phyloP scores from a whole-genome alignment of 2,113 vertebrate species.

The Rhadina sibilatrix region DNA sequence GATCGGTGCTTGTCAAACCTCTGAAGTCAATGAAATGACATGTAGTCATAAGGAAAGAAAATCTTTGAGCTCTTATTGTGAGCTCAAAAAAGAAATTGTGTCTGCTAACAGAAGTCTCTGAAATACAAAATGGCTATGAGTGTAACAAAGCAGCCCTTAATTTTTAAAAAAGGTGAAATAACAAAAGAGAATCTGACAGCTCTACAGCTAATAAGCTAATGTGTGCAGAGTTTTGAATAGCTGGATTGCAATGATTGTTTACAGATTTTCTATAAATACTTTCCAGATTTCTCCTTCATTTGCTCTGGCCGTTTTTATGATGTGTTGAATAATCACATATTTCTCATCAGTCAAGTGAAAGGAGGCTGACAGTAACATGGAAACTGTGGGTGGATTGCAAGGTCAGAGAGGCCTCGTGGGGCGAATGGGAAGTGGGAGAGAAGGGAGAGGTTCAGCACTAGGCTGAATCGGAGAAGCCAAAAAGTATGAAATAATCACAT shows the following conservation, averaged over 20 bases:
- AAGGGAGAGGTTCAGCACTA: background rate
- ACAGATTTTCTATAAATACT: slow-evolving; percentile 42
- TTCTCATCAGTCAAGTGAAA: slow-evolving; percentile 54
- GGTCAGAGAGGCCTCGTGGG: slow-evolving; percentile 16
- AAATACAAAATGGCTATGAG: background rate
- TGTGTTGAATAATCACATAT: slow-evolving; percentile 42
- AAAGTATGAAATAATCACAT: background rate
- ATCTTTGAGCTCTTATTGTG: background rate
- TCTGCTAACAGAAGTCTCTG: background rate
- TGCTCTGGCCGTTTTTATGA: slow-evolving; percentile 35
- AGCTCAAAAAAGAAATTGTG: slow-evolving; percentile 1
- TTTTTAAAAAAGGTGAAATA: slow-evolving; percentile 5
- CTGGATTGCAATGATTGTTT: slow-evolving; percentile 11
- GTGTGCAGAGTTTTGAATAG: background rate
- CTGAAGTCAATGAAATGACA: slow-evolving; percentile 28
- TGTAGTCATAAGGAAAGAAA: background rate
- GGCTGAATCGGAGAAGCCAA: background rate
- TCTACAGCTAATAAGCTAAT: background rate
- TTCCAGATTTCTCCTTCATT: slow-evolving; percentile 56
- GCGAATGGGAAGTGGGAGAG: background rate
- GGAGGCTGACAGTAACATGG: slow-evolving; percentile 39
- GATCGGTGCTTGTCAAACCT: background rate
- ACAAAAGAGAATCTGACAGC: background rate
- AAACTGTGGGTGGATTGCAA: background rate
- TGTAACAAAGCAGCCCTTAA: slow-evolving; percentile 1